These are phyloP conservation scores for Osmoderma eremita DNA, from an alignment of 2,888 invertebrate genomes.

Conservation along the genomic window DNA sequence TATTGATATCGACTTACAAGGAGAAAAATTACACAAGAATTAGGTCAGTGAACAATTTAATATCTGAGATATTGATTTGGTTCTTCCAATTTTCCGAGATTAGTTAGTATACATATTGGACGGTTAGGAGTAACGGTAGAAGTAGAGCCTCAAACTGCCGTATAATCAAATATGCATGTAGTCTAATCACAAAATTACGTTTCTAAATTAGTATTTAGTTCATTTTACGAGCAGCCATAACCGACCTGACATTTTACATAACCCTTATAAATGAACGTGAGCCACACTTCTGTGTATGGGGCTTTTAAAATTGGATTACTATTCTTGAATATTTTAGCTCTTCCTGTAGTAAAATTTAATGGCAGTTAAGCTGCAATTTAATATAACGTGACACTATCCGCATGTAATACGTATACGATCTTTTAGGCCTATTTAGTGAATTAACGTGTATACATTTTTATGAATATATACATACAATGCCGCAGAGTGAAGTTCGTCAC, in stretches of 20 bases:
- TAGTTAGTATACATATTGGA: no score
- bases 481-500: no score
- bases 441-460: neutral
- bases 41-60: no score
- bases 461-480: no score
- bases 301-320: conserved; percentile 23
- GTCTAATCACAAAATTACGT: conserved; percentile 18
- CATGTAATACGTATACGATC: no score
- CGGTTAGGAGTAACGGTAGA: no score
- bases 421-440: neutral
- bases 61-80: no score
- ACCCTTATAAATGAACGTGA: neutral
- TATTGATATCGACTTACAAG: no score
- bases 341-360: neutral
- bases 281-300: neutral
- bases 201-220: conserved; percentile 19
- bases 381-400: neutral
- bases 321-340: conserved; percentile 28
- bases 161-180: conserved; percentile 17
- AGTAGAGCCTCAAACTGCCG: no score
- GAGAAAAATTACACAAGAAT: no score
- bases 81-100: no score
- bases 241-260: neutral
- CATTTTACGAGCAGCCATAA: conserved; percentile 1
- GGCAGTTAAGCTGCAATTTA: neutral